Evolutionary conservation across 2,113 vertebrate species (phyloP).

Genomic region (Chaetodon trifascialis): DNA sequence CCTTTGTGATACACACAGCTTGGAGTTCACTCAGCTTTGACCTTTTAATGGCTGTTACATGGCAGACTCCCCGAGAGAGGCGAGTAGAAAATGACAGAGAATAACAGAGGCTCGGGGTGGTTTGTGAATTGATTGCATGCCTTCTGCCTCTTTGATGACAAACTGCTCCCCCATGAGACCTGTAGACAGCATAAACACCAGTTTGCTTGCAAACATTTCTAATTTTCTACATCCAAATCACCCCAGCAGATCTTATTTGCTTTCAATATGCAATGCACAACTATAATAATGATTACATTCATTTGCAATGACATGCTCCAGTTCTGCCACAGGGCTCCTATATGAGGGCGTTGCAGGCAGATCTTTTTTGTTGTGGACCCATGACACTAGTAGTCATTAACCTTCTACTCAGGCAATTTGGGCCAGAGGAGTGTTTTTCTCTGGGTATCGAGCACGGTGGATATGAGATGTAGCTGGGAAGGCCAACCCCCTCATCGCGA

Average conservation of each 20-base stretch:
- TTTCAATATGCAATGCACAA: conserved; percentile 4
- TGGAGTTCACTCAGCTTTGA: conserved; percentile 68
- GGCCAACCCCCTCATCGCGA: conserved; percentile 48
- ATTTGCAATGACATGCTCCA: conserved; percentile 46
- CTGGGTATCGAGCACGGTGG: conserved; percentile 24
- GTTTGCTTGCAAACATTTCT: conserved; percentile 25
- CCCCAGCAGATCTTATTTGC: conserved; percentile 26
- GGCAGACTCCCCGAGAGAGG: conserved; percentile 47
- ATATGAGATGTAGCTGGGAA: conserved; percentile 55
- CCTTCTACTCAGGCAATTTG: conserved; percentile 80
- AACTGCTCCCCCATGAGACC: conserved; percentile 48
- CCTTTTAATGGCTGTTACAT: conserved; percentile 72
- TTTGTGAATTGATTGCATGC: conserved; percentile 60
- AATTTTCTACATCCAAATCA: background rate
- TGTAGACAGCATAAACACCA: conserved; percentile 9
- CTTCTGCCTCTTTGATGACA: conserved; percentile 45
- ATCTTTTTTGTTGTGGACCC: conserved; percentile 48
- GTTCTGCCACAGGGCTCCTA: conserved; percentile 26
- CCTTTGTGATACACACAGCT: conserved; percentile 53
- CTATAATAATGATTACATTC: conserved; percentile 48
- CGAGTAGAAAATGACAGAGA: conserved; percentile 28
- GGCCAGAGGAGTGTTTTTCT: conserved; percentile 65
- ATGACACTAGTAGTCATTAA: conserved; percentile 73
- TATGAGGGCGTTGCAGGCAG: conserved; percentile 38
- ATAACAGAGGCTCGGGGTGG: conserved; percentile 28